A percentile compares a stretch with the other conserved stretches of the same genome.
phyloP scores from a whole-genome alignment of 2,113 vertebrate species.

The Sebastes fasciatus region DNA sequence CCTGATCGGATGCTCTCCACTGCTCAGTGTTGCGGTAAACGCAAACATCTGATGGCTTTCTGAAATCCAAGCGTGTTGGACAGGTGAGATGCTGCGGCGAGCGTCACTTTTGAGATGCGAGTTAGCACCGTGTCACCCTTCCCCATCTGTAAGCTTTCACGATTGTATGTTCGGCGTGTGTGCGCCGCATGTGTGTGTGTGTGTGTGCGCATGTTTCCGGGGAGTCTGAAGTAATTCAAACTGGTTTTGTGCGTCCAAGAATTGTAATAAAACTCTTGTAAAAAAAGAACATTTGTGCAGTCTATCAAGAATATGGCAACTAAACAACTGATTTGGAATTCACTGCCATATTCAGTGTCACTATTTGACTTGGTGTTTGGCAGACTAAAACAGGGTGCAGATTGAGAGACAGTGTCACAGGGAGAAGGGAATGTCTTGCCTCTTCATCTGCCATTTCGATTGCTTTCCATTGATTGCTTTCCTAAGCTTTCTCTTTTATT shows the following conservation, averaged over 20 bases:
- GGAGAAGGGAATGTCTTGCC: constrained; percentile 68
- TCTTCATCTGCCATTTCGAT: constrained; percentile 66
- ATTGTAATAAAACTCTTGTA: constrained; percentile 51
- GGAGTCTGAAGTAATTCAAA: constrained; percentile 45
- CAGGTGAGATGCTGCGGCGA: constrained; percentile 84
- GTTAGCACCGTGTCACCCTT: constrained; percentile 84
- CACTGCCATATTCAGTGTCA: constrained; percentile 78
- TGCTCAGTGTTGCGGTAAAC: constrained; percentile 86
- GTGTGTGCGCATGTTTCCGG: constrained; percentile 8
- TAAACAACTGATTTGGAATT: constrained; percentile 75
- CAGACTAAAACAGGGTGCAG: constrained; percentile 72
- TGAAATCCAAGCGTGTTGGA: constrained; percentile 80
- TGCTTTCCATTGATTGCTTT: constrained; percentile 20
- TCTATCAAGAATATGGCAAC: constrained; percentile 72
- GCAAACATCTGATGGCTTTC: constrained; percentile 84
- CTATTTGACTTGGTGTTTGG: constrained; percentile 80
- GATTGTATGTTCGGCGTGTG: constrained; percentile 21
- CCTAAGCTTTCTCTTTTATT: constrained; percentile 18
- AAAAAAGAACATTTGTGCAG: constrained; percentile 73
- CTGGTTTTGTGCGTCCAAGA: constrained; percentile 48
- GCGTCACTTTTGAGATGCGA: constrained; percentile 82
- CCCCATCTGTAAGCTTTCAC: constrained; percentile 85
- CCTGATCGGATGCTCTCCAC: constrained; percentile 79
- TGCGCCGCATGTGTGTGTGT: background rate
- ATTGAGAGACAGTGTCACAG: constrained; percentile 79